Evolutionary conservation across 2,797 vertebrate species (phyloP), one percentile per base, ranked within the genome.

Genomic region (Dallia pectoralis): DNA sequence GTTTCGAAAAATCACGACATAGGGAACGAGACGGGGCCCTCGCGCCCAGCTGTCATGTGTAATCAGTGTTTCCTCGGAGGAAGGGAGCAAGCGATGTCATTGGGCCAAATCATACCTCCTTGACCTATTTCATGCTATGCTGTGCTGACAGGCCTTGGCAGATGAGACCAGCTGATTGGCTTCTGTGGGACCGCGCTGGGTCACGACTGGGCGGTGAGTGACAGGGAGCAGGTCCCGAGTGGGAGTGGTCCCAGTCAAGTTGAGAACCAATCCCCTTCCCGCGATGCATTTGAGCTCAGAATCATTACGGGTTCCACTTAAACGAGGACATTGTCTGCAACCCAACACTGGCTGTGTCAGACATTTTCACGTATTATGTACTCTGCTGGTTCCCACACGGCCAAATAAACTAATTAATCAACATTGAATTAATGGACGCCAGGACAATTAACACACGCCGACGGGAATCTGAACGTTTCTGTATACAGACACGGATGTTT

Each of bases 91-190:
- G 36, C 5, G 9, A 40, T 40, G 36, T 40, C 36, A 40, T 2
- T 40, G 36, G 36, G 36, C 36, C 5, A 40, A 40, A 40, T 40
- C 36, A 40, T 40, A 40, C 36, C 36, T 40, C 36, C 36, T 40
- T 40, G 36, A 40, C 36, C 36, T 40, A 90, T 93, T 91, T 91
- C 91, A 91, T 90, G 88, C 87, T 85, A 86, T 73, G 72, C 40
- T 25, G 53, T 27, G 69, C 56, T 59, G 68, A 78, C 74, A 75
- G 22, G 16, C 71, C 74, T 30, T 4, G 51, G 72, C n/a, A 9
- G 49, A 14, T 18, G 14, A 47, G n/a, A 32, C 62, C 63, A 25
- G 73, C 63, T 22, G 53, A 81, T 84, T 82, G 76, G 76, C 81
- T 72, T 69, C 62, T 65, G 8, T 73, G 72, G 79, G 79, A 72